Conservation (phyloP, 2,888 invertebrate species). For the Oxystoma pomonae region DNA sequence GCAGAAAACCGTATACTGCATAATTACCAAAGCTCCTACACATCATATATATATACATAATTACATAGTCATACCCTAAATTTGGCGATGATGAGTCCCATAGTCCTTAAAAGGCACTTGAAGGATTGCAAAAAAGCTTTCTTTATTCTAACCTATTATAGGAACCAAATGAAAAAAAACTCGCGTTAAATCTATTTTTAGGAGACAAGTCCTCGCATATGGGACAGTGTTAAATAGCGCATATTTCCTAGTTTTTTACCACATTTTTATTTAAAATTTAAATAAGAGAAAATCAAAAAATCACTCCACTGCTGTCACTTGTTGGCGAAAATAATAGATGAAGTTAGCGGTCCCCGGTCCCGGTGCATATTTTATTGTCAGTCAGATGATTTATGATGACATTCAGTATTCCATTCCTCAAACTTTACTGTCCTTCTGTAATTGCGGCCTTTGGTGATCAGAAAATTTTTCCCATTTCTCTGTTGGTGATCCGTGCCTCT, state of each 20-base stretch:
- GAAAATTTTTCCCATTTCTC: too few species aligned
- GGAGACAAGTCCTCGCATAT: background rate
- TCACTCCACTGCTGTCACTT: background rate
- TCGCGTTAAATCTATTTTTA: background rate
- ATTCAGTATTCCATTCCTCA: too few species aligned
- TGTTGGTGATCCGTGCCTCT: too few species aligned
- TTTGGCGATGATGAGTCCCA: constrained; percentile 65
- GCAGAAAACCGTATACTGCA: too few species aligned
- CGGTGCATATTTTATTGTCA: too few species aligned
- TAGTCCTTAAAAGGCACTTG: constrained; percentile 34
- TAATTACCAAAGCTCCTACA: background rate
- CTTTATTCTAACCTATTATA: background rate
- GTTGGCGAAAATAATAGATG: background rate
- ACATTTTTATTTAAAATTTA: background rate
- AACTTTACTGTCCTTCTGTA: too few species aligned
- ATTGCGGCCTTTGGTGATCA: too few species aligned
- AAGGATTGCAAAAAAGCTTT: background rate
- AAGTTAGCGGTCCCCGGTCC: too few species aligned
- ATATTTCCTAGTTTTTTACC: background rate
- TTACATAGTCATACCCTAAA: constrained; percentile 57
- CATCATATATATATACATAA: background rate
- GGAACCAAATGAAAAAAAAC: background rate
- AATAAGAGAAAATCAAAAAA: background rate
- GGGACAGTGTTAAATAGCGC: background rate
- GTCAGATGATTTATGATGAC: too few species aligned